Evolutionary conservation across 2,113 vertebrate species (phyloP), one percentile per base, ranked within the genome.

Genomic region (Peromyscus californicus): DNA sequence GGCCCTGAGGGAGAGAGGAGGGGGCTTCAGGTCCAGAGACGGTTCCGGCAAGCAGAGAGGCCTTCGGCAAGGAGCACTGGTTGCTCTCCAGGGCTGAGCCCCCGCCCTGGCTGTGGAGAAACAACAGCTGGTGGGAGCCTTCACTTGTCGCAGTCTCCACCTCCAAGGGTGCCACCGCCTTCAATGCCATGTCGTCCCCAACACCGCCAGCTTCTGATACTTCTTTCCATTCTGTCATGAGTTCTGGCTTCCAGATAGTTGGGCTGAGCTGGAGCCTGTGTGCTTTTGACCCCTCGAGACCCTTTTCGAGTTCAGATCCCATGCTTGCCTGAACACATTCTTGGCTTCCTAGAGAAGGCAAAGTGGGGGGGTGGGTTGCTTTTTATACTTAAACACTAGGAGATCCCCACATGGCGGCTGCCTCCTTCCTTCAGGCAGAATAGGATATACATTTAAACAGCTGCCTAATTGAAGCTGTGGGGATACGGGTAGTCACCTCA

Each of bases 201-300:
- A 0, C 0, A 2, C 39, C 0, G 2, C 42, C 22, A 5, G n/a
- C 4, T 19, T 0, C 2, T 12, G 12, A 13, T 33, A 1, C 75
- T 4, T 8, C 4, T 3, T 15, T 33, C 63, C 17, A 0, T 6
- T 13, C 0, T 1, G 11, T 4, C 19, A 4, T 2, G 24, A 24
- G 21, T 0, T 17, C 7, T 21, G 79, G 36, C 36, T 6, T 70
- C 48, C 26, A 33, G 48, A 79, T 15, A 0, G 79, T 36, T 39
- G 13, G 51, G 36, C 48, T 1, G 89, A 65, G 51, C 15, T 15
- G 45, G 61, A 21, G 19, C 26, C 15, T 6, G 36, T 7, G 6
- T 22, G 84, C 29, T n/a, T 7, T 26, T 12, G 69, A 31, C 21
- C 57, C 54, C 57, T 59, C 5, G 22, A 63, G 59, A 48, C 5